A percentile compares a stretch with the other conserved stretches of the same genome.
phyloP scores from a whole-genome alignment of 2,888 invertebrate species.

The Cylindroiulus punctatus region DNA sequence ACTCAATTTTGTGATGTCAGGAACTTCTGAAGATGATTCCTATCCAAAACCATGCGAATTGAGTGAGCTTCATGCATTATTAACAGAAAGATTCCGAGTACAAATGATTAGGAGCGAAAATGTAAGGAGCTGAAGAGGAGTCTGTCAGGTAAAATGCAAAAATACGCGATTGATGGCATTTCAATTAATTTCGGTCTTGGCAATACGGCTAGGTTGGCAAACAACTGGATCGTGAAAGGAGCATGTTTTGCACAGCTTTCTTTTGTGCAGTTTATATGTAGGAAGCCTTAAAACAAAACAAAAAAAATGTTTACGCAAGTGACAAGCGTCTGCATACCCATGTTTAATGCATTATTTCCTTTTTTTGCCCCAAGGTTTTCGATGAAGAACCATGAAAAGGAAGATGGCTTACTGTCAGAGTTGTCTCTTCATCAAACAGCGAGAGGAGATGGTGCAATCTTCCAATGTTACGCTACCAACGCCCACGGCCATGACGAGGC shows the following conservation, averaged over 20 bases:
- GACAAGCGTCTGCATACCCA: slow-evolving; percentile 45
- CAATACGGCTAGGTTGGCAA: background rate
- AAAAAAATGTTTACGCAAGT: slow-evolving; percentile 1
- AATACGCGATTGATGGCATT: background rate
- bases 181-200: slow-evolving; percentile 8
- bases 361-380: slow-evolving; percentile 54
- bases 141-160: background rate
- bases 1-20: too few species aligned
- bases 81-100: background rate
- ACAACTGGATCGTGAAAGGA: background rate
- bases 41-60: background rate
- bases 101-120: background rate
- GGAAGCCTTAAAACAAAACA: background rate
- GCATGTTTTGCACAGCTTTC: background rate
- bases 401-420: slow-evolving; percentile 57
- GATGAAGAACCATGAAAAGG: slow-evolving; percentile 54
- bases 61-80: background rate
- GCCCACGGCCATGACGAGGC: slow-evolving; percentile 68
- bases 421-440: slow-evolving; percentile 59
- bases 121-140: background rate
- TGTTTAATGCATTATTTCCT: slow-evolving; percentile 44
- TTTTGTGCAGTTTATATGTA: background rate
- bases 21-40: too few species aligned
- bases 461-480: slow-evolving; percentile 68
- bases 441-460: slow-evolving; percentile 71